Evolutionary conservation across 1,140 invertebrate genomes (phyloP), one percentile per base, ranked within the genome.

Genomic region (Tetramorium parvispinum): DNA sequence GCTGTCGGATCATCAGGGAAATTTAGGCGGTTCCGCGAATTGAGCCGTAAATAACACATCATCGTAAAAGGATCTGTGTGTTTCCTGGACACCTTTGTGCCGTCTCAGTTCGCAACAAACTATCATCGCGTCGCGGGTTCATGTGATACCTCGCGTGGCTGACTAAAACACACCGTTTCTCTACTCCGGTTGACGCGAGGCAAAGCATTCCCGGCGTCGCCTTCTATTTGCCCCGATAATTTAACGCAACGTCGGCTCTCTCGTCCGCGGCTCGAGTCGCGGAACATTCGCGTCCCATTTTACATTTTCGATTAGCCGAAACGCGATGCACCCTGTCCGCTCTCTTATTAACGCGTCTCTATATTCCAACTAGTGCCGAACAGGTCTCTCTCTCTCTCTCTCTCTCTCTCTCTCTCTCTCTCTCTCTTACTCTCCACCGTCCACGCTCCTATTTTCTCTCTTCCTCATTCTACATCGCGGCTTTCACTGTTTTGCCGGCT

Each of bases 221-320:
- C 77, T 86, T 88, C 87, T 70, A 86, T 89, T 89, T 88, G 88
- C 61, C 46, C 63, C 51, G 87, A 89, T 89, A 89, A 89, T 86
- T 89, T 89, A 89, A 89, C 83, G 88, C 83, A 53, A 85, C 88
- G 88, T 89, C 88, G 71, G 40, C 27, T 77, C n/a, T 53, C 66
- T 37, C 81, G 51, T 83, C 65, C 27, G 49, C 43, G 78, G 40
- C 16, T 46, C 51, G 16, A 63, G 37, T 5, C 61, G 71, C 81
- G 46, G 37, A 57, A 61, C 57, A 59, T 71, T 88, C 73, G 85
- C 63, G 76, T 89, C 83, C 73, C 89, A 85, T 89, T 90, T 89
- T 76, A 77, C 88, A 85, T 87, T 85, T 89, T 90, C 89, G 89
- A 90, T 90, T 90, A 85, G 88, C 86, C 88, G 89, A 90, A 87